phyloP scores from a whole-genome alignment of 2,113 vertebrate species.

The Alectura lathami region DNA sequence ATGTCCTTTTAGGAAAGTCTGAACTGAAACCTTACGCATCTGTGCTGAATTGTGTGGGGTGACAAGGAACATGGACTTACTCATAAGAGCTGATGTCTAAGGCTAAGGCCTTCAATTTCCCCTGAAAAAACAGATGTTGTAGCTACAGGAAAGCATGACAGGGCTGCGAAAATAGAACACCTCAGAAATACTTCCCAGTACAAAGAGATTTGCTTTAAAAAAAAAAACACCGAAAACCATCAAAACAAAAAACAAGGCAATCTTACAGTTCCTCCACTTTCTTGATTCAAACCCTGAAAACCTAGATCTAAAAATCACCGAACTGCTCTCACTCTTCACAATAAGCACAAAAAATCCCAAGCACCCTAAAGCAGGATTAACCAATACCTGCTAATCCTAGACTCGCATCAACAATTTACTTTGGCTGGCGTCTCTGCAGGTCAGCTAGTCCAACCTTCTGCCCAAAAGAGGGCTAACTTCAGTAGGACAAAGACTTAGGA shows the following conservation, averaged over 20 bases:
- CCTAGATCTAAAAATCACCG: neutral
- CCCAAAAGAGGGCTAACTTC: neutral
- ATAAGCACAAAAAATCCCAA: neutral
- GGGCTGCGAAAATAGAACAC: neutral
- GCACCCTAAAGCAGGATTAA: neutral
- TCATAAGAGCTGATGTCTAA: neutral
- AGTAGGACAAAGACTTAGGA: neutral
- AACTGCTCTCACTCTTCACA: neutral
- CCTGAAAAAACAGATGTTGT: neutral
- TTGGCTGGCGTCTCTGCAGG: neutral
- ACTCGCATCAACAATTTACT: neutral
- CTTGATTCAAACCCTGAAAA: neutral
- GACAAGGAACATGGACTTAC: neutral
- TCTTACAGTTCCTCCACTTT: neutral
- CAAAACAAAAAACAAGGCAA: neutral
- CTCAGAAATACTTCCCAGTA: neutral
- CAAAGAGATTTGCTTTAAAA: neutral
- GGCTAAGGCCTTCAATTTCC: neutral
- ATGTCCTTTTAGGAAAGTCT: neutral
- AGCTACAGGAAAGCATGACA: neutral
- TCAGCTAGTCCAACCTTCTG: neutral
- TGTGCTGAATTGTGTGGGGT: rapidly evolving
- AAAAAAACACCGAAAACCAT: neutral
- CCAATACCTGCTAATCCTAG: neutral
- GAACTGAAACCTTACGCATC: neutral